These are phyloP conservation scores for Euzophera pinguis DNA, from an alignment of 2,888 invertebrate genomes.

Conservation along the genomic window DNA sequence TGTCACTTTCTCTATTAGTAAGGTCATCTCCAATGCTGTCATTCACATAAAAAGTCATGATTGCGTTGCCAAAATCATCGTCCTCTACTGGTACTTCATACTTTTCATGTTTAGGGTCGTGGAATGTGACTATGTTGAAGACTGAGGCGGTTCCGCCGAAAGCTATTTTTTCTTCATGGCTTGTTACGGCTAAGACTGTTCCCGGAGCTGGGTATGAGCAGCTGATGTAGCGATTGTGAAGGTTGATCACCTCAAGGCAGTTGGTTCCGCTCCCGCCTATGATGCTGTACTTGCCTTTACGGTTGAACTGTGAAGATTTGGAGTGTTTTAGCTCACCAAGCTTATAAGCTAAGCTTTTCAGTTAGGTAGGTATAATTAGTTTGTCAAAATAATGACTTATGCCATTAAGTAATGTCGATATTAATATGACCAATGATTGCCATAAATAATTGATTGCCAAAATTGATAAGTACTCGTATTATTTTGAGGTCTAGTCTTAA, in stretches of 20 bases:
- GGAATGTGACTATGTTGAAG: slow-evolving; percentile 60
- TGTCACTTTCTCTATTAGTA: not conserved
- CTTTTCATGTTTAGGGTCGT: slow-evolving; percentile 65
- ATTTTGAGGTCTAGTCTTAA: too few species aligned
- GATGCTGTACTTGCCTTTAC: slow-evolving; percentile 70
- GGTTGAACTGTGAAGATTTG: slow-evolving; percentile 52
- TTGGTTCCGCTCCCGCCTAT: slow-evolving; percentile 71
- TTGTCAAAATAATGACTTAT: too few species aligned
- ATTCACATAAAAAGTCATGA: slow-evolving; percentile 16
- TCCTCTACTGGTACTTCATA: slow-evolving; percentile 33
- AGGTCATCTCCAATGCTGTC: not conserved
- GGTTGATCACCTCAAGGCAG: slow-evolving; percentile 66
- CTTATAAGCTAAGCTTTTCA: too few species aligned
- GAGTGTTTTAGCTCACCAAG: not conserved
- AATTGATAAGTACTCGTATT: too few species aligned
- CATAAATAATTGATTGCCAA: too few species aligned
- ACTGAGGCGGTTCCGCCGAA: slow-evolving; percentile 63
- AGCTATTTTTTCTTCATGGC: slow-evolving; percentile 59
- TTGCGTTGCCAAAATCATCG: slow-evolving; percentile 27
- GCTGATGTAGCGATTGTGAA: slow-evolving; percentile 65
- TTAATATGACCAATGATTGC: too few species aligned
- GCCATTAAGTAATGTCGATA: too few species aligned
- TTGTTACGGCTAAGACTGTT: slow-evolving; percentile 52
- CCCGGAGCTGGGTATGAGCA: slow-evolving; percentile 65
- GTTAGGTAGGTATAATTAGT: too few species aligned